Evolutionary conservation across 2,113 vertebrate genomes (phyloP).

Genomic region (Petrocephalus zakoni): DNA sequence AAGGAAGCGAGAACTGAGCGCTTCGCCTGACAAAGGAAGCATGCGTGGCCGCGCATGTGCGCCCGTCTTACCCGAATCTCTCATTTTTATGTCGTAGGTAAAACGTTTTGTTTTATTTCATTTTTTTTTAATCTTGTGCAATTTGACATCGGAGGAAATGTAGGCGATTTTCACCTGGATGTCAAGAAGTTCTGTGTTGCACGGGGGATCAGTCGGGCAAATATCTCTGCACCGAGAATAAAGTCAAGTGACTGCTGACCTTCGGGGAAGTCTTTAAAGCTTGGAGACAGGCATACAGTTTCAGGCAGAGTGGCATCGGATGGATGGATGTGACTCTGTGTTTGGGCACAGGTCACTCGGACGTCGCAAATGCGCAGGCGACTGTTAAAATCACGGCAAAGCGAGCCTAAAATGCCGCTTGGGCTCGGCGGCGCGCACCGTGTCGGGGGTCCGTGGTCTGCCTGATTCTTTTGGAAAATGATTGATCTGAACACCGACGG

Average conservation of each 20-base stretch:
- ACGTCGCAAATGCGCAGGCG: background rate
- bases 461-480: conserved; percentile 50
- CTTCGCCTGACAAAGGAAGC: background rate
- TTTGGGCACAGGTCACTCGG: background rate
- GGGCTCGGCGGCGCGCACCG: conserved; percentile 11
- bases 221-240: background rate
- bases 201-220: background rate
- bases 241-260: background rate
- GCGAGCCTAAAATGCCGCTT: background rate
- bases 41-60: background rate
- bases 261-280: background rate
- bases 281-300: background rate
- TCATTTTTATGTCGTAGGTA: background rate
- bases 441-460: conserved; percentile 32
- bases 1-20: background rate
- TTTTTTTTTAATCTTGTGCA: background rate
- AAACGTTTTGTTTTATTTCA: background rate
- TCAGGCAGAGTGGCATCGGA: background rate
- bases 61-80: background rate
- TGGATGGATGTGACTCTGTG: conserved; percentile 13
- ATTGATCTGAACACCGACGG: conserved; percentile 72
- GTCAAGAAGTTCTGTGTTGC: background rate
- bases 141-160: background rate
- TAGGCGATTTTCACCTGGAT: background rate
- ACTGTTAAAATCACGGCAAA: conserved; percentile 3